Conservation (phyloP, 2,797 vertebrate genomes). For the Thripadectes ignobilis region DNA sequence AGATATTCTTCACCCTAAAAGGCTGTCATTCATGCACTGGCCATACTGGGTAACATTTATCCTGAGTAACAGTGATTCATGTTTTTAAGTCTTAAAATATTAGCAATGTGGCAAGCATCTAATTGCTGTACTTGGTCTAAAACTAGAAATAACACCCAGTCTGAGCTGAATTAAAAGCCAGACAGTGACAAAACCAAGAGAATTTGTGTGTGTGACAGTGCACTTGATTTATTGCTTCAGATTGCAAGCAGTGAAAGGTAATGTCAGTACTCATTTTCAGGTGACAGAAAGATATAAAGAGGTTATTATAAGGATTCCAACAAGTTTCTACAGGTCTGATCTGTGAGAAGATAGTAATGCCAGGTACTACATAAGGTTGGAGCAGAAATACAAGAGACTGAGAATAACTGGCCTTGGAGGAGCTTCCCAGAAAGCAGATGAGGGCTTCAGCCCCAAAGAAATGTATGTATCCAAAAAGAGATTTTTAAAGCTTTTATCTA, state of each 20-base stretch:
- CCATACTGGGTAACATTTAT: background rate
- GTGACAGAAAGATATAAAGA: conserved; percentile 54
- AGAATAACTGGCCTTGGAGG: background rate
- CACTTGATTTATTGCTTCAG: conserved; percentile 54
- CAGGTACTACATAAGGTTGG: background rate
- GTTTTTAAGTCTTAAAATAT: background rate
- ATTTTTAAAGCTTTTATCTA: conserved; percentile 11
- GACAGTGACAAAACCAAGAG: conserved; percentile 38
- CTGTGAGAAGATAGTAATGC: background rate
- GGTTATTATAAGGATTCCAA: conserved; percentile 49
- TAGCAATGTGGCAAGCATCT: background rate
- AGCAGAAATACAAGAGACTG: background rate
- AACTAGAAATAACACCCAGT: conserved; percentile 29
- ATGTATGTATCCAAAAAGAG: background rate
- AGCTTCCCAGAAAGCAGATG: background rate
- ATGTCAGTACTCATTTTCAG: conserved; percentile 51
- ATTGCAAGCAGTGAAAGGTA: conserved; percentile 36
- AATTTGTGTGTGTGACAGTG: conserved; percentile 20
- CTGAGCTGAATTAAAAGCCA: conserved; percentile 21
- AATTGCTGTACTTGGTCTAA: conserved; percentile 7
- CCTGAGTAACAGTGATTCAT: background rate
- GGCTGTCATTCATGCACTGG: background rate
- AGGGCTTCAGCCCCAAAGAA: background rate
- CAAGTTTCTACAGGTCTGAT: conserved; percentile 39
- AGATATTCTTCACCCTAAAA: background rate